Evolutionary conservation across 2,888 invertebrate genomes (phyloP).

Genomic region (Drosophila basisetae): DNA sequence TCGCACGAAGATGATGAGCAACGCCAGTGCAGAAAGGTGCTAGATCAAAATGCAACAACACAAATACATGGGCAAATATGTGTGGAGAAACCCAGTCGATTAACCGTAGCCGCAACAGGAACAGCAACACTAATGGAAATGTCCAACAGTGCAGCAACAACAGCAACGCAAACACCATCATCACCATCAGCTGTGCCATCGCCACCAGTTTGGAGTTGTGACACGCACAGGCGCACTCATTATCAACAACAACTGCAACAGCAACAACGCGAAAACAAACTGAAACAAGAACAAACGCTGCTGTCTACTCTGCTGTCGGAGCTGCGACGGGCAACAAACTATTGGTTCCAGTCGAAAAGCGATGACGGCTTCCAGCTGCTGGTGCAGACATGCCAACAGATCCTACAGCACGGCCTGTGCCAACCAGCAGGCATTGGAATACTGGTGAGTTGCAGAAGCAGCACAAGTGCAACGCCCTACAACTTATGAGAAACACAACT

Average conservation of each 20-base stretch:
- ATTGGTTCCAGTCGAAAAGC: constrained; percentile 65
- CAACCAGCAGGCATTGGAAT: constrained; percentile 31
- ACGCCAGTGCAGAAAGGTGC: constrained; percentile 24
- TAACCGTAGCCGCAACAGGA: constrained; percentile 9
- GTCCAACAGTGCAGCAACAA: constrained; percentile 21
- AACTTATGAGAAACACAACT: background rate
- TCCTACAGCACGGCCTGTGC: constrained; percentile 72
- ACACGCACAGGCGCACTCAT: constrained; percentile 45
- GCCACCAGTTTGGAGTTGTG: constrained; percentile 42
- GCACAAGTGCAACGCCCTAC: constrained; percentile 30
- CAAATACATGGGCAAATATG: constrained; percentile 32
- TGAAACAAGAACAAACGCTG: constrained; percentile 36
- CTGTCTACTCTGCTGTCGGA: constrained; percentile 43
- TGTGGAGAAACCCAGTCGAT: constrained; percentile 6
- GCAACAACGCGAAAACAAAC: constrained; percentile 32
- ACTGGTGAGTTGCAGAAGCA: constrained; percentile 26
- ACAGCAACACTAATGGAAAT: constrained; percentile 23
- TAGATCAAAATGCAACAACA: constrained; percentile 37
- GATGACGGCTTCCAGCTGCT: constrained; percentile 52
- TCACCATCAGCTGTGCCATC: constrained; percentile 26
- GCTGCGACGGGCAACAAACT: constrained; percentile 54
- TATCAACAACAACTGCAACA: constrained; percentile 35
- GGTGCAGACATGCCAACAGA: constrained; percentile 67
- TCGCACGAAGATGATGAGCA: constrained; percentile 7
- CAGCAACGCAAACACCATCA: constrained; percentile 14